These are phyloP conservation scores for Panthera tigris DNA, from an alignment of 2,113 vertebrate species.

Conservation along the genomic window DNA sequence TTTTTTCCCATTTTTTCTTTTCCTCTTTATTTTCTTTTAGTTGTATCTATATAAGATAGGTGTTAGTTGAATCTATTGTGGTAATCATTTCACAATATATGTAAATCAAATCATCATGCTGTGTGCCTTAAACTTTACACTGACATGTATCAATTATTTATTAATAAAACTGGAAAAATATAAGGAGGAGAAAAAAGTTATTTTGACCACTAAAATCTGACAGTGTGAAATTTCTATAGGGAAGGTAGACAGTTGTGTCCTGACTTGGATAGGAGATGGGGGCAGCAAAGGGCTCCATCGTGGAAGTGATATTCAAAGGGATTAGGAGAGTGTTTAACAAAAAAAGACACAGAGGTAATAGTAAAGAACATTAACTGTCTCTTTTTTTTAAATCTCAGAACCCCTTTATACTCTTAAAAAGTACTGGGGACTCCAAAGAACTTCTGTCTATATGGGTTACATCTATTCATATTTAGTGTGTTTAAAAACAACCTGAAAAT, in stretches of 20 bases:
- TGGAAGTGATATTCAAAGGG: neutral
- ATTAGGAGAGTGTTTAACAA: neutral
- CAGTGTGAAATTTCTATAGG: neutral
- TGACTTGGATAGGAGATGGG: neutral
- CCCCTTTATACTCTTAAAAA: neutral
- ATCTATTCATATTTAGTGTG: neutral
- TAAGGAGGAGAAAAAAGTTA: neutral
- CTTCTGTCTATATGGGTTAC: neutral
- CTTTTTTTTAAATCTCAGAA: neutral
- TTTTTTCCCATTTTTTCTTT: neutral
- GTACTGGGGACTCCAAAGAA: neutral
- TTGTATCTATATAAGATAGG: neutral
- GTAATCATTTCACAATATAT: neutral
- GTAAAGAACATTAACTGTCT: neutral
- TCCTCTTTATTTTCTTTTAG: neutral
- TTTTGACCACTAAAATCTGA: neutral
- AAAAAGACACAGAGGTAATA: neutral
- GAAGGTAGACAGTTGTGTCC: fast-evolving
- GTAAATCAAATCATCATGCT: neutral
- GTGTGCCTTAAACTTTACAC: neutral
- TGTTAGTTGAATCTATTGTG: neutral
- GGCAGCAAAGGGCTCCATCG: neutral
- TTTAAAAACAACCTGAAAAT: neutral
- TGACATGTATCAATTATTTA: neutral
- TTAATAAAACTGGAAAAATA: neutral